phyloP scores from a whole-genome alignment of 2,797 vertebrate species.

The Scolopax rusticola region DNA sequence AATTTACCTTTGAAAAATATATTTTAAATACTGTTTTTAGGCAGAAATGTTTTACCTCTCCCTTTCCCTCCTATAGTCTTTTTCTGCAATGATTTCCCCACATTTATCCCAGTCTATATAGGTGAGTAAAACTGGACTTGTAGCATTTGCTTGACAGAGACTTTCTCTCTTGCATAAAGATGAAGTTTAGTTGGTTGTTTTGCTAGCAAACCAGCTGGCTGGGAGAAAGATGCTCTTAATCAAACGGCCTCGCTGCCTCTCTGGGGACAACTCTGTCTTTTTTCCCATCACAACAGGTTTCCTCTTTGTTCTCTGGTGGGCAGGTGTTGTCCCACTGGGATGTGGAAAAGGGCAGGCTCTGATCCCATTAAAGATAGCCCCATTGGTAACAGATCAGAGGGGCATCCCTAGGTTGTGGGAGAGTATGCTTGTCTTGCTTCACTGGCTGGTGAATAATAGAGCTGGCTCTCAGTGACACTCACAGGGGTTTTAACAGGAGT shows the following conservation, averaged over 20 bases:
- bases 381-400: constrained; percentile 37
- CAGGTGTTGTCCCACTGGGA: constrained; percentile 63
- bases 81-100: neutral
- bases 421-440: constrained; percentile 60
- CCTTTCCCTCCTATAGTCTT: neutral
- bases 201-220: constrained; percentile 38
- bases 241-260: neutral
- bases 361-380: constrained; percentile 56
- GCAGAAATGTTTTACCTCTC: neutral
- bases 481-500: constrained; percentile 46
- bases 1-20: neutral
- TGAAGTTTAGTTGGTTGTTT: constrained; percentile 4
- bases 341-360: constrained; percentile 59
- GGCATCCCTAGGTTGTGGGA: constrained; percentile 66
- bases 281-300: constrained; percentile 63
- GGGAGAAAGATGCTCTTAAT: constrained; percentile 44
- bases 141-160: neutral
- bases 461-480: constrained; percentile 44
- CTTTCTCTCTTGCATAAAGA: constrained; percentile 17
- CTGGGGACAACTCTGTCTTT: constrained; percentile 26
- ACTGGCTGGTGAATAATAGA: constrained; percentile 66
- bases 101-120: neutral
- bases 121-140: neutral
- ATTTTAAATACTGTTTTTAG: neutral
- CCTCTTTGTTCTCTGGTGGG: constrained; percentile 57